Base-by-base conservation (phyloP, 2,888 invertebrate genomes). In the Cephus rjabovi region DNA sequence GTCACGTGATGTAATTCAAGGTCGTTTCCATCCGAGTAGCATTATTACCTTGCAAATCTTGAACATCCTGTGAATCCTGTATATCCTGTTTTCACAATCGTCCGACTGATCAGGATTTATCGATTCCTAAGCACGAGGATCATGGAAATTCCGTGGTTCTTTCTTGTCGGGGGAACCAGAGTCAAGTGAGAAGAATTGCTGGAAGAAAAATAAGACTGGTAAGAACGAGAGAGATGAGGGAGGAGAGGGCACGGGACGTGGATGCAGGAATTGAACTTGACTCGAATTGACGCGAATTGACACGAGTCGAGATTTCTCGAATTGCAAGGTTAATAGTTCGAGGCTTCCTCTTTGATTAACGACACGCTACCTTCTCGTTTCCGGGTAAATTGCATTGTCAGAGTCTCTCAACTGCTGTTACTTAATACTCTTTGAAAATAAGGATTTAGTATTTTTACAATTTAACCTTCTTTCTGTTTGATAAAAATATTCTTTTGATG, bases 311-410 rank as follows among this genome's bases (percentile, higher is more conserved):
- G 56, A 23, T 82, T 74, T 79, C 79, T 82, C 75, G 76, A 81
- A 79, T 77, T 6, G 23, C 79, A 70, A 74, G 79, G 81, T 82
- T 81, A 79, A 79, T 71, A 77, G 80, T 82, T 80, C 78, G 79
- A 73, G 78, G 68, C 73, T 77, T 35, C 35, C 37, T 74, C 74
- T 74, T 77, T 77, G 75, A 75, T 77, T 77, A 68, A 75, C 77
- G 37, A 75, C 56, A 23, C 56, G 56, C 56, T 56, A 56, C 23
- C 56, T 56, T 56, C 56, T 56, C 6, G 56, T 56, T 56, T 56
- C 56, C 56, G 23, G 56, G 9, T 23, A 23, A 56, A 56, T 56
- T 56, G 56, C 56, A 23, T 23, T 56, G 2, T 1, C 56, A 9
- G 56, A 56, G 23, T 23, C 9, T 56, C 23, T 56, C 56, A 56